phyloP scores from a whole-genome alignment of 2,888 invertebrate species.

The Nomada hirtipes region DNA sequence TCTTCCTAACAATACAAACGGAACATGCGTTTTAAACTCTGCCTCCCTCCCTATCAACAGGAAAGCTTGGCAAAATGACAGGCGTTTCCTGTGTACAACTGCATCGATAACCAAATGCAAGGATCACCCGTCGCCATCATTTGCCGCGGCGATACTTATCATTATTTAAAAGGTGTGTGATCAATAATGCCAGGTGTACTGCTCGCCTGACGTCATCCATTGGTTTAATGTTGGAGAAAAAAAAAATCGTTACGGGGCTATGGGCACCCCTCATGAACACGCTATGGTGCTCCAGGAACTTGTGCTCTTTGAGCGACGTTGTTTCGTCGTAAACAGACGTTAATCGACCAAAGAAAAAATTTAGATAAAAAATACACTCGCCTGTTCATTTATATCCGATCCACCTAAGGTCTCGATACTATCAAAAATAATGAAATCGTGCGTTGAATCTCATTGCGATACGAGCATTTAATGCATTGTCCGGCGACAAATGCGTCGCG shows the following conservation, averaged over 20 bases:
- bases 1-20: constrained; percentile 73
- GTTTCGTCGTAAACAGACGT: constrained; percentile 47
- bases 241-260: constrained; percentile 69
- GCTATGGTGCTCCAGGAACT: constrained; percentile 41
- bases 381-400: constrained; percentile 4
- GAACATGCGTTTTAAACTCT: not conserved
- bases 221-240: constrained; percentile 54
- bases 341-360: constrained; percentile 33
- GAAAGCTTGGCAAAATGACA: not conserved
- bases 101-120: constrained; percentile 13
- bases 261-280: constrained; percentile 60
- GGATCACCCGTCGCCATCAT: constrained; percentile 2
- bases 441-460: not conserved
- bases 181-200: constrained; percentile 58
- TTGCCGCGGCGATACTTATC: constrained; percentile 1
- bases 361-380: not conserved
- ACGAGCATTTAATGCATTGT: not conserved
- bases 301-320: constrained; percentile 27
- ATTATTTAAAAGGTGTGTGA: constrained; percentile 49
- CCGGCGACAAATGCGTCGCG: not conserved
- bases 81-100: not conserved
- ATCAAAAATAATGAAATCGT: not conserved
- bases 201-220: constrained; percentile 63
- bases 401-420: not conserved
- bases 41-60: not conserved